Evolutionary conservation across 1,140 invertebrate genomes (phyloP).

Genomic region (Anadara kagoshimensis): DNA sequence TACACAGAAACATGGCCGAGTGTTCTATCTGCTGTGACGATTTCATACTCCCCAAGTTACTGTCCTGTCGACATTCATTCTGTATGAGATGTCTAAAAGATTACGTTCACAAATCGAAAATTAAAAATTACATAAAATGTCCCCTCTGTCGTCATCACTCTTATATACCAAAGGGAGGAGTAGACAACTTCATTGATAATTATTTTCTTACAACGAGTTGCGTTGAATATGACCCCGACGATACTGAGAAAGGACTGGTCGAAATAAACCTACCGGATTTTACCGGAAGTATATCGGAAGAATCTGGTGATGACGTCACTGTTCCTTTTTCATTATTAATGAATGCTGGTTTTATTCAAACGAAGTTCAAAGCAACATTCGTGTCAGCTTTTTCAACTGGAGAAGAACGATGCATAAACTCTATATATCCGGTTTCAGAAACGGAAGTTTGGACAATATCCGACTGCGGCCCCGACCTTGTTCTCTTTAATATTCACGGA

Average conservation of each 20-base stretch:
- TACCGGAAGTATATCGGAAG: not conserved
- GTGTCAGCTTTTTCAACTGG: no score
- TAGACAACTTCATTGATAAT: not conserved
- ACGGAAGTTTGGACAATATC: no score
- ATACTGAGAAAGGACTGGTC: not conserved
- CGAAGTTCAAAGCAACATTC: no score
- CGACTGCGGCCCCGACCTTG: no score
- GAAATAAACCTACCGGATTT: no score
- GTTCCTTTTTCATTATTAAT: no score
- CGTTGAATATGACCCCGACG: not conserved
- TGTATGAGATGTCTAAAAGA: not conserved
- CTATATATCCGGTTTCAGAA: no score
- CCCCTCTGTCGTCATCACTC: not conserved
- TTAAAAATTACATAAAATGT: not conserved
- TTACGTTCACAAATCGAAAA: not conserved
- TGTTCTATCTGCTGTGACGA: constrained; percentile 5
- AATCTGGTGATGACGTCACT: not conserved
- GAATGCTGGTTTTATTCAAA: no score
- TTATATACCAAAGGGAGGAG: no score
- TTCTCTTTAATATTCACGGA: no score
- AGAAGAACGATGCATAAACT: no score
- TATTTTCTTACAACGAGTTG: not conserved
- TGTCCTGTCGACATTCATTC: constrained; percentile 6
- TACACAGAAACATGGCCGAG: not conserved
- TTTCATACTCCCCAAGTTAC: not conserved